Conservation (phyloP, 2,113 vertebrate genomes). For the Elanus axillaris region DNA sequence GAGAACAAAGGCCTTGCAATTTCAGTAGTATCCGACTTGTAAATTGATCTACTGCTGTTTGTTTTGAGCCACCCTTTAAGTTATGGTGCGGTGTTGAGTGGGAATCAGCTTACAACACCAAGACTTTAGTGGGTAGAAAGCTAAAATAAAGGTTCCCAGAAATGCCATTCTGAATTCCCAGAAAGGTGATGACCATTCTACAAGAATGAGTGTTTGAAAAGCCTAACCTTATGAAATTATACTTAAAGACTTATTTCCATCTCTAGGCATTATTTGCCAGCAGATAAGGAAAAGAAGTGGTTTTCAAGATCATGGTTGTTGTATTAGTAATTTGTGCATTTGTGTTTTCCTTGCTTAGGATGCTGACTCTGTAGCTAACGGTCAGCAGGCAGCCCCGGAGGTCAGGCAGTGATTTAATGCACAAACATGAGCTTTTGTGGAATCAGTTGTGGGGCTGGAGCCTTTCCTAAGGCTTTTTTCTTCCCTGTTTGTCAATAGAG, state of each 20-base stretch:
- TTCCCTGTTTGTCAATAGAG: background rate
- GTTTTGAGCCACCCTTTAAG: background rate
- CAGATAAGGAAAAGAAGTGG: background rate
- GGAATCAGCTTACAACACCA: background rate
- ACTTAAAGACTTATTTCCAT: background rate
- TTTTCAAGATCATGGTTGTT: background rate
- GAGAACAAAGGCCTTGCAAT: background rate
- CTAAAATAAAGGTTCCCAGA: background rate
- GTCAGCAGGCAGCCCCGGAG: background rate
- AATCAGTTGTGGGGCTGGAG: background rate
- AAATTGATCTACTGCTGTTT: background rate
- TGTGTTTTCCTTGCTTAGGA: background rate
- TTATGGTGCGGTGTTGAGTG: background rate
- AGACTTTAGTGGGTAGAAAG: background rate
- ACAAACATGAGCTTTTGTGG: background rate
- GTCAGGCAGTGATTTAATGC: background rate
- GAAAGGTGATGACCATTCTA: background rate
- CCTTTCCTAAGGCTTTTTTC: background rate
- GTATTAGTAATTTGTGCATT: background rate
- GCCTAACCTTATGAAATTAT: background rate
- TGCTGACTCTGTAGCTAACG: background rate
- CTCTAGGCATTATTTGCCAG: background rate
- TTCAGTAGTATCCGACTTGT: background rate
- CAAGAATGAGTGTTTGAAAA: background rate
- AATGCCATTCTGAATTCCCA: background rate